These are phyloP conservation scores for Lycocorax pyrrhopterus DNA, from an alignment of 2,113 vertebrate species.

Conservation along the genomic window DNA sequence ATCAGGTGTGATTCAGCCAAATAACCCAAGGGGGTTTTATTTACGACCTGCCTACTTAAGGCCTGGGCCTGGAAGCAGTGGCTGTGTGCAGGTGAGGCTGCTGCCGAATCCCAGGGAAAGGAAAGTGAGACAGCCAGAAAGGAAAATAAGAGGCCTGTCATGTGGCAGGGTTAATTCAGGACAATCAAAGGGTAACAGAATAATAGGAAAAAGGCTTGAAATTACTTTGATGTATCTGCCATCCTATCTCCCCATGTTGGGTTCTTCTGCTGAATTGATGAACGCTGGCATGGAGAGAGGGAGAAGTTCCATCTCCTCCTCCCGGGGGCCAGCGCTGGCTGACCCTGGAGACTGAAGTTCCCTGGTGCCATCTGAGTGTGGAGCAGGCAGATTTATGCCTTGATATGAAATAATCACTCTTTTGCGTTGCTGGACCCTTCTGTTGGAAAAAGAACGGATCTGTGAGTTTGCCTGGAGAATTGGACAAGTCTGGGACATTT, in stretches of 20 bases:
- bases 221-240: background rate
- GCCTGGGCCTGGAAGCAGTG: background rate
- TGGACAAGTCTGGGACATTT: background rate
- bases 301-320: background rate
- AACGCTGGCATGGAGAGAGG: background rate
- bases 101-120: background rate
- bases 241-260: fast-evolving
- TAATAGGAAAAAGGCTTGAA: background rate
- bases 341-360: background rate
- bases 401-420: background rate
- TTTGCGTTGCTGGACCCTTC: background rate
- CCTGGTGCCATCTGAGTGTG: background rate
- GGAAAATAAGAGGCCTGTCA: background rate
- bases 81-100: background rate
- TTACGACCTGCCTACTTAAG: background rate
- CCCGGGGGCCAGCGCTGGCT: fast-evolving
- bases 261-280: background rate
- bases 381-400: background rate
- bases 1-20: background rate
- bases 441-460: background rate
- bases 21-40: background rate
- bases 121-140: background rate
- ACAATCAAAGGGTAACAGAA: background rate
- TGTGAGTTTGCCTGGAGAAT: background rate
- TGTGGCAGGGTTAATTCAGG: background rate